A percentile compares a stretch with the other conserved stretches of the same genome.
phyloP scores from a whole-genome alignment of 1,140 invertebrate genomes.

The Micrasema minimum region DNA sequence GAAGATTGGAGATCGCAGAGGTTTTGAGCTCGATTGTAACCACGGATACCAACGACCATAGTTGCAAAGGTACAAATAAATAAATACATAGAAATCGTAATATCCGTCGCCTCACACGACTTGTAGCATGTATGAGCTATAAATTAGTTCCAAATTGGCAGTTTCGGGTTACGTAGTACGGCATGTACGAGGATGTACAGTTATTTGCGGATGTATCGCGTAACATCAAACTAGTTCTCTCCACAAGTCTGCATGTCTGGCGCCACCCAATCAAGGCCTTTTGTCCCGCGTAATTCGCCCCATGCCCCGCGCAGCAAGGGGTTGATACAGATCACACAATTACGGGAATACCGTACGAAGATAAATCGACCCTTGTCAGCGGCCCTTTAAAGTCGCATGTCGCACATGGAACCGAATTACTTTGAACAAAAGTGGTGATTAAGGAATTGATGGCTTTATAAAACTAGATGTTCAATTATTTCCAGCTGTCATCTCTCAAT shows the following conservation, averaged over 20 bases:
- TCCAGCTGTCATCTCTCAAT: too few relatives aligned
- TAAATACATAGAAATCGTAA: neutral
- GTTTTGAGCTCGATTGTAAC: too few relatives aligned
- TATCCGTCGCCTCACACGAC: neutral
- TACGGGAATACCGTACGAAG: conserved; percentile 13
- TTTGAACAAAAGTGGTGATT: neutral
- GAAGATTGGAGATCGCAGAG: too few relatives aligned
- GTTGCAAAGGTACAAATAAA: too few relatives aligned
- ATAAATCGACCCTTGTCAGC: conserved; percentile 19
- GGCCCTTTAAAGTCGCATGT: neutral
- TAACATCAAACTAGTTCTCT: too few relatives aligned
- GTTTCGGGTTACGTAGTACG: neutral
- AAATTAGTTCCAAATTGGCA: conserved; percentile 16
- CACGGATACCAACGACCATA: too few relatives aligned
- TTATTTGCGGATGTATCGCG: too few relatives aligned
- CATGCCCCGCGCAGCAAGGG: conserved; percentile 15
- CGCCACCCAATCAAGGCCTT: conserved; percentile 27
- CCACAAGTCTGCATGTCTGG: conserved; percentile 3
- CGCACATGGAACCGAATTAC: conserved; percentile 3
- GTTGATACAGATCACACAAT: conserved; percentile 21
- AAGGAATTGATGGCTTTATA: too few relatives aligned
- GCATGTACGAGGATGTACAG: too few relatives aligned
- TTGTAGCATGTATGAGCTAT: neutral
- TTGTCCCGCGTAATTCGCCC: conserved; percentile 24
- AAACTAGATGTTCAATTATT: too few relatives aligned